Conservation (phyloP, 2,797 vertebrate species). For the Glossophaga mutica region DNA sequence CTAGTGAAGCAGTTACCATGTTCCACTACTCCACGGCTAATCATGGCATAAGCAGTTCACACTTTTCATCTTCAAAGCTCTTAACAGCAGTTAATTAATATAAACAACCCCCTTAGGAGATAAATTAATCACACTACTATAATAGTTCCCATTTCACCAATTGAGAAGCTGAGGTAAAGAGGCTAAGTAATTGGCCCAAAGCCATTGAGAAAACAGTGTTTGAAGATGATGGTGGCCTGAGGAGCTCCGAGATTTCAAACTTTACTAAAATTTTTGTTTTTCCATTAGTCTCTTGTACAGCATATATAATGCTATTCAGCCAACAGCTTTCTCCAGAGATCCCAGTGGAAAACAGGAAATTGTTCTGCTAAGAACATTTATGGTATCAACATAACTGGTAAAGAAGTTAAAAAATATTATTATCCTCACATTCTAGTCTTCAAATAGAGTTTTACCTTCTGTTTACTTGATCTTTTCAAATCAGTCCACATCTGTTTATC, state of each 20-base stretch:
- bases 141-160: slow-evolving; percentile 64
- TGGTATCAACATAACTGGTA: background rate
- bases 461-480: background rate
- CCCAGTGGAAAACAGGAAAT: background rate
- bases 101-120: slow-evolving; percentile 74
- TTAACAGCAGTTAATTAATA: slow-evolving; percentile 73
- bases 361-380: background rate
- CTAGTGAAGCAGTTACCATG: slow-evolving; percentile 44
- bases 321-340: background rate
- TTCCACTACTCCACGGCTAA: slow-evolving; percentile 56
- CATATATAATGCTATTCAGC: background rate
- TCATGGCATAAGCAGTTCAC: slow-evolving; percentile 64
- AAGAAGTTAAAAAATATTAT: background rate
- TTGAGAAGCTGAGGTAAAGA: slow-evolving; percentile 57
- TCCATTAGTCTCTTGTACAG: background rate
- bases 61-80: slow-evolving; percentile 70
- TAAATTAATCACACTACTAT: slow-evolving; percentile 68
- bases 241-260: slow-evolving; percentile 1
- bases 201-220: slow-evolving; percentile 51
- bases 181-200: slow-evolving; percentile 46
- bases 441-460: background rate
- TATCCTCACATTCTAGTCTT: background rate
- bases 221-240: background rate
- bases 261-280: slow-evolving; percentile 46
- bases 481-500: background rate